phyloP scores from a whole-genome alignment of 2,797 vertebrate genomes.

The Anguilla pacifica region DNA sequence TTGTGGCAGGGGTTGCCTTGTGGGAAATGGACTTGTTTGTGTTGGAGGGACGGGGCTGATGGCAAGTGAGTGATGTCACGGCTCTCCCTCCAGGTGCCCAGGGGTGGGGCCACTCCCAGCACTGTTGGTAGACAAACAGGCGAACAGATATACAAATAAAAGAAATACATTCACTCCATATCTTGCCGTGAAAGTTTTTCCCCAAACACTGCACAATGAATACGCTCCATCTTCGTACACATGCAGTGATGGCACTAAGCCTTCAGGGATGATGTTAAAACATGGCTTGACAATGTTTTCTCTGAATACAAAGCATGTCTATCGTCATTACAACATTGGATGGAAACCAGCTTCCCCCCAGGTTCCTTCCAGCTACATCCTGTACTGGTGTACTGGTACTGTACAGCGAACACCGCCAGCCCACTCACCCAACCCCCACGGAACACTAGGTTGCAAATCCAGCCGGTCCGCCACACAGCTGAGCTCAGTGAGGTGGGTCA shows the following conservation, averaged over 20 bases:
- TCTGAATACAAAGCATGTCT: background rate
- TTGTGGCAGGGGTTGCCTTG: background rate
- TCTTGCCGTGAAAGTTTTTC: background rate
- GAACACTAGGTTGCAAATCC: background rate
- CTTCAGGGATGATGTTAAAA: background rate
- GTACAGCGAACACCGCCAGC: background rate
- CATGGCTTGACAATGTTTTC: background rate
- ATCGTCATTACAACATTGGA: background rate
- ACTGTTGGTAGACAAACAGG: background rate
- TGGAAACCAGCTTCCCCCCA: background rate
- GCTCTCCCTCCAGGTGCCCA: background rate
- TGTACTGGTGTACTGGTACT: background rate
- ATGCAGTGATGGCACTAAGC: background rate
- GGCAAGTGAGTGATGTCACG: background rate
- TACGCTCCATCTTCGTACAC: background rate
- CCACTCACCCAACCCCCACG: background rate
- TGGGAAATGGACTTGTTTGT: background rate
- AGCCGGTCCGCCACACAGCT: background rate
- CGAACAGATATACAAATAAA: background rate
- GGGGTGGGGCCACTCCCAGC: background rate
- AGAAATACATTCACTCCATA: background rate
- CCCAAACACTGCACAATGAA: slow-evolving; percentile 2
- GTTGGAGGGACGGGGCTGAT: background rate
- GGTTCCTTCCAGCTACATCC: slow-evolving; percentile 2
- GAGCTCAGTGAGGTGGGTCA: background rate